Base-by-base conservation (phyloP, 2,888 invertebrate genomes). In the Pollenia angustigena region DNA sequence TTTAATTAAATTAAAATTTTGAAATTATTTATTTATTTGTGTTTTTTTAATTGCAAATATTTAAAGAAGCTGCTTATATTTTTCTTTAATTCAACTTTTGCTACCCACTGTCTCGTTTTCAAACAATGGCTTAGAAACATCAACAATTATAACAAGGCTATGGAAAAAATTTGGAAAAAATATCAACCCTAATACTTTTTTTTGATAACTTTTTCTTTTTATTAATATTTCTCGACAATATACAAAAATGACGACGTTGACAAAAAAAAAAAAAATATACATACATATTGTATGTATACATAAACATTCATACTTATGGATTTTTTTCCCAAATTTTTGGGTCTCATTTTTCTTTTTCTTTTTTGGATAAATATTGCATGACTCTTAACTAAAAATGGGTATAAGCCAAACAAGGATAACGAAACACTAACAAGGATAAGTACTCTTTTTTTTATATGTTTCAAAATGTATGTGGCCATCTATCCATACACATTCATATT, bases 201-300 rank as follows among this genome's bases (percentile, higher is more conserved):
- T 72, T 42, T 4, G n/a, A 44, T 44, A 32, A 18, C 16, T 64
- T 72, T 74, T 72, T 56, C 18, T 18, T 56, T 46, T 40, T 54
- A 69, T 32, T 40, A 81, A 81, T 42, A 56, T 66, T 81, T 50
- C 40, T 74, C 44, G 46, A 69, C 69, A 76, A 76, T 82, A 56
- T 69, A 82, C 68, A 75, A 76, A 82, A 76, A 82, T 82, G 76
- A 76, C 69, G 82, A 82, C 82, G 82, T 82, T 82, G 69, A 76
- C 82, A 76, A 62, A 76, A 82, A 82, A 48, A 12, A 46, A 62
- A 64, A 48, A 68, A 52, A 8, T 12, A 46, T 46, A 11, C 12
- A 56, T 2, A 56, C 4, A 16, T 40, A n/a, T 32, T n/a, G 4
- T 12, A 48, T 40, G 1, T 18, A 11, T 1, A 40, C 14, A 16